Percentiles rank a stretch among this genome's conserved stretches.
Evolutionary conservation across 2,797 vertebrate genomes (phyloP).

Genomic region (Poeciliopsis presidionis): DNA sequence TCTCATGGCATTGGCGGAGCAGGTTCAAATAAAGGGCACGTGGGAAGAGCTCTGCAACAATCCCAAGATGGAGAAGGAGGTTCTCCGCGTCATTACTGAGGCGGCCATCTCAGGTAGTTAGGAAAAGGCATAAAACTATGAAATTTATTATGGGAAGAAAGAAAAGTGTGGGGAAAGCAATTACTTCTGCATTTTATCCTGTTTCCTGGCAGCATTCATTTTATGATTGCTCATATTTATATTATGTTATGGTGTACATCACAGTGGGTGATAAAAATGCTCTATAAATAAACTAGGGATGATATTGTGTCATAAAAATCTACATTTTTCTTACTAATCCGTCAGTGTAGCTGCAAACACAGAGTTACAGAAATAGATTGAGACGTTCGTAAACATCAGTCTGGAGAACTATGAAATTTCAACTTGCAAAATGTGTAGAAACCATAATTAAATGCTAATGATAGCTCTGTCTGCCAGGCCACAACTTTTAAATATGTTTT

Average conservation of each 20-base stretch:
- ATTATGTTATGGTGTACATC: too few species aligned
- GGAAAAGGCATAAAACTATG: neutral
- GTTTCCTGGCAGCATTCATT: neutral
- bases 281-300: too few species aligned
- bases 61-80: conserved; percentile 89
- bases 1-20: conserved; percentile 85
- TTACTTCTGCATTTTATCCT: neutral
- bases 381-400: neutral
- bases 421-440: neutral
- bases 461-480: neutral
- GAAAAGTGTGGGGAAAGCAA: neutral
- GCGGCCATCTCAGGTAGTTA: conserved; percentile 87
- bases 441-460: neutral
- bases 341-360: neutral
- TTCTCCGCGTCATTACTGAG: conserved; percentile 88
- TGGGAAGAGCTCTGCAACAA: conserved; percentile 95
- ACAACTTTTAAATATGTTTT: neutral
- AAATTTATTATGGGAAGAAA: neutral
- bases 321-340: neutral
- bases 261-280: too few species aligned
- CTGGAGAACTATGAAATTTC: neutral
- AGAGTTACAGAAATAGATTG: neutral
- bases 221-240: too few species aligned
- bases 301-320: neutral
- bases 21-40: conserved; percentile 84